phyloP scores from a whole-genome alignment of 2,797 vertebrate species.

The Sphenodon punctatus region DNA sequence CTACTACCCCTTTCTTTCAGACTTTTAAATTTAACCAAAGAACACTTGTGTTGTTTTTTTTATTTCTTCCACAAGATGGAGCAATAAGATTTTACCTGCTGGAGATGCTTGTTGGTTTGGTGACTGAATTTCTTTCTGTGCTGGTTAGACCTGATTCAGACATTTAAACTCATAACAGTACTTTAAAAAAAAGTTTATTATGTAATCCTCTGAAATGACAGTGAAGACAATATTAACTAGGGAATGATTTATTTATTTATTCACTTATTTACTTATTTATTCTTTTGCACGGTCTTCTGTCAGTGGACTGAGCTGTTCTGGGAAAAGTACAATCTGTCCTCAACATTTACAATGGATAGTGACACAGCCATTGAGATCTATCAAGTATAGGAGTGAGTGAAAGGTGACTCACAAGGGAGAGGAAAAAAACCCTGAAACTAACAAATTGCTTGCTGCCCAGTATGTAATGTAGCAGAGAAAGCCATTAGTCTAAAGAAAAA shows the following conservation, averaged over 20 bases:
- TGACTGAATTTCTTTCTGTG: slow-evolving; percentile 20
- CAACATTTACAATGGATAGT: not conserved
- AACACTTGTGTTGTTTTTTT: slow-evolving; percentile 32
- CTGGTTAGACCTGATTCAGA: slow-evolving; percentile 12
- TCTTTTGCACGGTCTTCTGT: not conserved
- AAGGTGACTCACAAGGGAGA: not conserved
- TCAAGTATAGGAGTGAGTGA: not conserved
- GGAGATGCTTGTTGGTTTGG: not conserved
- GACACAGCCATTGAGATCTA: not conserved
- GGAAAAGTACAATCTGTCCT: not conserved
- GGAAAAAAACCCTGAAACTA: not conserved
- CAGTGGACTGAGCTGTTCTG: not conserved
- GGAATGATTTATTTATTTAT: not conserved
- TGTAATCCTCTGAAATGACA: not conserved
- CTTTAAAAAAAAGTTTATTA: slow-evolving; percentile 24
- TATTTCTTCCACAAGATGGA: slow-evolving; percentile 76
- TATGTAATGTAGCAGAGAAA: not conserved
- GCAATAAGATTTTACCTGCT: slow-evolving; percentile 41
- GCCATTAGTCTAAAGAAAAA: not conserved
- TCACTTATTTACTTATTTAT: too few relatives aligned
- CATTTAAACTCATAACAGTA: slow-evolving; percentile 19
- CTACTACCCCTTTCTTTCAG: too few relatives aligned
- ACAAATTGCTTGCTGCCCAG: not conserved
- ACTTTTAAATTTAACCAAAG: too few relatives aligned
- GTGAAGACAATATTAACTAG: not conserved